Evolutionary conservation across 2,797 vertebrate genomes (phyloP).

Genomic region (Protonibea diacanthus): DNA sequence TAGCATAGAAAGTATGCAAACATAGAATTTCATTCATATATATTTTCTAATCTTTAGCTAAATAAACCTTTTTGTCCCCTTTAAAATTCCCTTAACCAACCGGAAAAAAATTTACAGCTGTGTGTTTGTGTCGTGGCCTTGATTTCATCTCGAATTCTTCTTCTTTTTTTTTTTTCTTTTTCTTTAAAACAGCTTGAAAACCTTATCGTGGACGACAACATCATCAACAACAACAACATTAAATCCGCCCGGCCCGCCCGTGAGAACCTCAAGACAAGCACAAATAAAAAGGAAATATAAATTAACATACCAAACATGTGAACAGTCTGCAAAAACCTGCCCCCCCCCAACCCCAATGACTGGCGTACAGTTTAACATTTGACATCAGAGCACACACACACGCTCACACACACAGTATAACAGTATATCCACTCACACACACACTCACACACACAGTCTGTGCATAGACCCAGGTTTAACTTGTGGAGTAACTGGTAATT

Average conservation of each 20-base stretch:
- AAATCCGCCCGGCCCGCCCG: not conserved
- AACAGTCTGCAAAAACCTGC: constrained; percentile 74
- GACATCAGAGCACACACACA: constrained; percentile 52
- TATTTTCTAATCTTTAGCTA: constrained; percentile 81
- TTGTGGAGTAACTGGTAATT: constrained; percentile 66
- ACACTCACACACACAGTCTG: constrained; percentile 56
- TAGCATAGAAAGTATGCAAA: constrained; percentile 89
- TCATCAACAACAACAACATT: not conserved
- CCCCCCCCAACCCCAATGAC: constrained; percentile 52
- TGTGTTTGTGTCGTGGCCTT: constrained; percentile 63
- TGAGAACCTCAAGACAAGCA: constrained; percentile 60
- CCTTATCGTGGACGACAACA: constrained; percentile 47
- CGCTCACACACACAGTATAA: constrained; percentile 25
- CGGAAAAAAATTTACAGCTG: constrained; percentile 61
- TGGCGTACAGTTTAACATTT: constrained; percentile 59
- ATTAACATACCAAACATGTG: constrained; percentile 76
- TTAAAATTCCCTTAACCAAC: constrained; percentile 78
- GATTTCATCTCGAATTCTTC: constrained; percentile 53
- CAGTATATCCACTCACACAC: constrained; percentile 24
- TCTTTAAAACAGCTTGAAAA: constrained; percentile 50
- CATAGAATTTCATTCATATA: constrained; percentile 81
- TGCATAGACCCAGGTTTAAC: constrained; percentile 78
- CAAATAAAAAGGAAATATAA: constrained; percentile 75
- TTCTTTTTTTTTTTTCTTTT: not conserved
- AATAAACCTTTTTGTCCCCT: constrained; percentile 75